Evolutionary conservation across 2,888 invertebrate species (phyloP), one percentile per base, ranked within the genome.

Genomic region (Chrysolina oricalcia): DNA sequence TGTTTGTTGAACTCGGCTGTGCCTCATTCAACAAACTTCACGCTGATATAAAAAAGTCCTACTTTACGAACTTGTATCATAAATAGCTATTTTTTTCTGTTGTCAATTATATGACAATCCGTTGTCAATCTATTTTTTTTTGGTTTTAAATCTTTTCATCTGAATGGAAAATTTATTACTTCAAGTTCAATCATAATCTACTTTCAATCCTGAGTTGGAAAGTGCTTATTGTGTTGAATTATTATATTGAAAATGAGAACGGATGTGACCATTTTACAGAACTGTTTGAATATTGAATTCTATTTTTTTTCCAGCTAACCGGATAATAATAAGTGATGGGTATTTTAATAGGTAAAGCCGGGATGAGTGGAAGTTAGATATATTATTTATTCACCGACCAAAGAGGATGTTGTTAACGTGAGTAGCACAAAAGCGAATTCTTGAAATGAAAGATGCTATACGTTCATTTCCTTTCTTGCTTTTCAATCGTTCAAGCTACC

Each of bases 141-240:
- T n/a, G n/a, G n/a, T n/a, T 19, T n/a, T n/a, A n/a, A 50, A 19
- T 19, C 9, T 1, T 1, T 50, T 4, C 19, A 50, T 50, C 50
- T 17, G 19, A n/a, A 1, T 17, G 19, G 19, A n/a, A 19, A 50
- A 19, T 17, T 19, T 1, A 9, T 19, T 17, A 8, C 5, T 50
- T 50, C 50, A 17, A n/a, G 10, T 50, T 64, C 67, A 70, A 69
- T 21, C 69, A 65, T 70, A 72, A 75, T 72, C 71, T 10, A 15
- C 63, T 65, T 72, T 62, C 69, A 76, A 77, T 74, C 74, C 72
- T 48, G 71, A 70, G 72, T 69, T 70, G 66, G 67, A 41, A 62
- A 72, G 70, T 63, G 77, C 69, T 77, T 73, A 73, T 76, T 73
- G 68, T 64, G 70, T 63, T 73, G 70, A 76, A 67, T 76, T 73